Conservation (phyloP, 1,140 invertebrate species). For the Homarus americanus region DNA sequence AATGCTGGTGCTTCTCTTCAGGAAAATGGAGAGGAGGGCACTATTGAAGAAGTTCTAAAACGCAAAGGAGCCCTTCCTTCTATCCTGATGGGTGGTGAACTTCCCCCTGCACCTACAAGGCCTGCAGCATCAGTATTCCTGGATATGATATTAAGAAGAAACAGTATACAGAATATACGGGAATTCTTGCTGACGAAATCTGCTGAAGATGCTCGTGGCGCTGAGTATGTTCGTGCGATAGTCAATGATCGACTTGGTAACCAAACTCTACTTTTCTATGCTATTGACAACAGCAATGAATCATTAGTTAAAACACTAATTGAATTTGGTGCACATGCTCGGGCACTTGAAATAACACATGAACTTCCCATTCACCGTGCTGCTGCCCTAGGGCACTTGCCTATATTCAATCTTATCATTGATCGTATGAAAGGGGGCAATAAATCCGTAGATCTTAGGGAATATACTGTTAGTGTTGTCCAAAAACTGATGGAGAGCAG, state of each 20-base stretch:
- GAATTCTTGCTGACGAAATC: slow-evolving; percentile 34
- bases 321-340: slow-evolving; percentile 58
- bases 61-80: slow-evolving; percentile 26
- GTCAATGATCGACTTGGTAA: slow-evolving; percentile 59
- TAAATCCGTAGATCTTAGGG: slow-evolving; percentile 46
- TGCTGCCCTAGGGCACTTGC: slow-evolving; percentile 49
- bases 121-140: slow-evolving; percentile 50
- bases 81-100: slow-evolving; percentile 40
- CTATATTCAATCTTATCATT: slow-evolving; percentile 56
- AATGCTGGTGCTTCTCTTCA: slow-evolving; percentile 65
- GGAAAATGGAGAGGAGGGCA: slow-evolving; percentile 15
- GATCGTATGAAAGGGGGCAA: slow-evolving; percentile 64
- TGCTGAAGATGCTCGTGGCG: slow-evolving; percentile 35
- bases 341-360: slow-evolving; percentile 40
- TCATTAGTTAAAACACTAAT: slow-evolving; percentile 45
- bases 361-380: slow-evolving; percentile 69
- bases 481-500: slow-evolving; percentile 57
- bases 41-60: slow-evolving; percentile 50
- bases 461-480: slow-evolving; percentile 60
- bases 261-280: slow-evolving; percentile 56
- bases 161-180: slow-evolving; percentile 3
- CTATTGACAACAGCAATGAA: slow-evolving; percentile 49
- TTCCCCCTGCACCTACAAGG: slow-evolving; percentile 11
- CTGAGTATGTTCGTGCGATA: too few species aligned
- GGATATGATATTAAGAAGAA: slow-evolving; percentile 53